Conservation (phyloP, 2,113 vertebrate genomes). For the Xenopus laevis region DNA sequence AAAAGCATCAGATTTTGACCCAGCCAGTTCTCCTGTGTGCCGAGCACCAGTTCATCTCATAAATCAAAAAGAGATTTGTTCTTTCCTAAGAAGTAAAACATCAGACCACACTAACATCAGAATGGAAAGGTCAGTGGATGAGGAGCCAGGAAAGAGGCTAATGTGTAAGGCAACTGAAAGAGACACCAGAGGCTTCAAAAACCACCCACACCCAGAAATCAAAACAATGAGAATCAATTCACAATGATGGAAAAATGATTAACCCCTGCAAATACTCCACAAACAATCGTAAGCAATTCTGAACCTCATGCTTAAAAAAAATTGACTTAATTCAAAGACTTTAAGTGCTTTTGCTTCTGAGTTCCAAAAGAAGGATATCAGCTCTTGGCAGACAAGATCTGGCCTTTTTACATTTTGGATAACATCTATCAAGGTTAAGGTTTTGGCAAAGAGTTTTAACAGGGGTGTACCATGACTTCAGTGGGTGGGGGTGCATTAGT, state of each 20-base stretch:
- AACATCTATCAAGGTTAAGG: slow-evolving; percentile 22
- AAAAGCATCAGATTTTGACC: neutral
- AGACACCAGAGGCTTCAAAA: slow-evolving; percentile 14
- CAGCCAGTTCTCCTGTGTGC: neutral
- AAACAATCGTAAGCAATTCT: slow-evolving; percentile 8
- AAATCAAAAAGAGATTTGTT: slow-evolving; percentile 34
- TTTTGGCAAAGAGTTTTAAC: slow-evolving; percentile 18
- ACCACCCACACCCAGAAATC: slow-evolving; percentile 18
- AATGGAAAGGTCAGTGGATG: slow-evolving; percentile 30
- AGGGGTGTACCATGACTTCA: slow-evolving; percentile 28
- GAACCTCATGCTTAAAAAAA: neutral
- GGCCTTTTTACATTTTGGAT: neutral
- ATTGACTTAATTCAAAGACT: neutral
- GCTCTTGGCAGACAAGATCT: slow-evolving; percentile 6
- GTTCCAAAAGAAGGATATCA: slow-evolving; percentile 17
- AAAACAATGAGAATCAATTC: slow-evolving; percentile 32
- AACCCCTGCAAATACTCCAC: slow-evolving; percentile 14
- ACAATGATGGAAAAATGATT: slow-evolving; percentile 32
- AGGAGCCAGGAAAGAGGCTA: slow-evolving; percentile 37
- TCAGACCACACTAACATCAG: slow-evolving; percentile 36
- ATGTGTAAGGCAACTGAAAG: slow-evolving; percentile 24
- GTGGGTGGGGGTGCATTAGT: slow-evolving; percentile 17
- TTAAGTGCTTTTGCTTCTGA: neutral
- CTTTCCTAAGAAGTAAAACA: slow-evolving; percentile 5
- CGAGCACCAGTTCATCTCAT: slow-evolving; percentile 15